Conservation (phyloP, 2,888 invertebrate genomes). For the Melangyna quadrimaculata region DNA sequence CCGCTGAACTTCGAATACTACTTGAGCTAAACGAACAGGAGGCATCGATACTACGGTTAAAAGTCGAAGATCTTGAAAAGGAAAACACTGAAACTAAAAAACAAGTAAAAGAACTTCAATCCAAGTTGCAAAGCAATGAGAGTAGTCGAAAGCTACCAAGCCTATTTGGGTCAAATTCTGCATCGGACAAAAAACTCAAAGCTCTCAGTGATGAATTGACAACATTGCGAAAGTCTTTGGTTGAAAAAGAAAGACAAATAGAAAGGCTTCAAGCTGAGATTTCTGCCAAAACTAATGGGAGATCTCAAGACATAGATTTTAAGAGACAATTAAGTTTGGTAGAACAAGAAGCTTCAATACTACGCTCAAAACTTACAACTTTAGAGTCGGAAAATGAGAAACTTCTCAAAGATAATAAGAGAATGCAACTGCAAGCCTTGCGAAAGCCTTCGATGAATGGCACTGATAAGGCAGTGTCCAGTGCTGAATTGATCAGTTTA, state of each 20-base stretch:
- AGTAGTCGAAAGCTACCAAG: constrained; percentile 41
- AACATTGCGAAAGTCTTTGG: constrained; percentile 88
- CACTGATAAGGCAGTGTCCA: constrained; percentile 74
- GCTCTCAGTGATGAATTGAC: constrained; percentile 88
- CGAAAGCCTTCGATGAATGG: constrained; percentile 81
- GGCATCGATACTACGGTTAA: constrained; percentile 89
- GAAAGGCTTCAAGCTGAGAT: constrained; percentile 88
- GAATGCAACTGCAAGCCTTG: constrained; percentile 83
- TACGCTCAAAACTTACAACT: constrained; percentile 86
- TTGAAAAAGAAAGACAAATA: constrained; percentile 91
- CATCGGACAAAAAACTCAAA: constrained; percentile 80
- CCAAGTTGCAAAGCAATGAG: constrained; percentile 83
- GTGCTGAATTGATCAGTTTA: constrained; percentile 82
- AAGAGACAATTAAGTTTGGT: constrained; percentile 89
- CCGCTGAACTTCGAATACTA: constrained; percentile 90
- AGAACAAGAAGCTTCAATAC: constrained; percentile 88
- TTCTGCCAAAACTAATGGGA: constrained; percentile 81
- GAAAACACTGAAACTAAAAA: constrained; percentile 88
- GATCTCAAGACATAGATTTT: constrained; percentile 85
- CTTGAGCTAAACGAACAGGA: constrained; percentile 95
- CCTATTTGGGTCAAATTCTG: constrained; percentile 74
- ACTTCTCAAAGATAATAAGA: constrained; percentile 87
- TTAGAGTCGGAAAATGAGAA: constrained; percentile 90
- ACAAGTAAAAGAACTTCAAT: constrained; percentile 89
- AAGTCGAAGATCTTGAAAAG: constrained; percentile 91